Base-by-base conservation (phyloP, 2,113 vertebrate genomes). In the Aegithalos caudatus region DNA sequence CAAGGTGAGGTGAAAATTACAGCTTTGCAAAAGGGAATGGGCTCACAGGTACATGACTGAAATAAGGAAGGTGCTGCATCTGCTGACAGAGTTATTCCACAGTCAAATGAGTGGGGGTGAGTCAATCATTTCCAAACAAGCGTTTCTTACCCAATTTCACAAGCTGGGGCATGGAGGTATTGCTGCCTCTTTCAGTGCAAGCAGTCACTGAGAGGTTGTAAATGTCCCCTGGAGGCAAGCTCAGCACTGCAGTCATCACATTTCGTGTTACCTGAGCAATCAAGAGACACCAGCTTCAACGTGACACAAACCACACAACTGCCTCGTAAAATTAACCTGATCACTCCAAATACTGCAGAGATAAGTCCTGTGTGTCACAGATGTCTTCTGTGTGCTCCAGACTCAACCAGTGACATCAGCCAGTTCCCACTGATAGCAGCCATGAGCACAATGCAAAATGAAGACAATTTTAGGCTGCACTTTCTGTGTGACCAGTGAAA, bases 171-270 rank as follows among this genome's bases (percentile, higher is more conserved):
- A 73, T 42, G 31, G 99, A 99, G 7, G 98, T 98, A 88, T 99
- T 99, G 60, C 98, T 98, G 95, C 98, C 98, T 83, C 98, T 98
- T 40, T 99, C 99, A 0, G 99, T 99, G 81, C 98, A 99, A 44
- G 99, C 99, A 11, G 99, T 99, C 83, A 99, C 99, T 0, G 99
- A 99, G 66, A 99, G 98, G 94, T 99, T 99, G 96, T 99, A 99
- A 88, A 99, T 99, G 97, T 99, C 99, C 33, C 99, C 99, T 0
- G 99, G 98, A 53, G 99, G 99, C 69, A 99, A 95, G 24, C 97
- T 98, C 78, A 99, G 97, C 69, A 98, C 98, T 6, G 99, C 98
- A 16, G 98, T 98, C 99, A 99, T 99, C 95, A 98, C 97, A 24
- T 95, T 99, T 60, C 99, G 98, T 6, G 98, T 99, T 33, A 99